A percentile compares a stretch with the other conserved stretches of the same genome.
phyloP scores from a whole-genome alignment of 2,888 invertebrate genomes.

The Ceramica pisi region DNA sequence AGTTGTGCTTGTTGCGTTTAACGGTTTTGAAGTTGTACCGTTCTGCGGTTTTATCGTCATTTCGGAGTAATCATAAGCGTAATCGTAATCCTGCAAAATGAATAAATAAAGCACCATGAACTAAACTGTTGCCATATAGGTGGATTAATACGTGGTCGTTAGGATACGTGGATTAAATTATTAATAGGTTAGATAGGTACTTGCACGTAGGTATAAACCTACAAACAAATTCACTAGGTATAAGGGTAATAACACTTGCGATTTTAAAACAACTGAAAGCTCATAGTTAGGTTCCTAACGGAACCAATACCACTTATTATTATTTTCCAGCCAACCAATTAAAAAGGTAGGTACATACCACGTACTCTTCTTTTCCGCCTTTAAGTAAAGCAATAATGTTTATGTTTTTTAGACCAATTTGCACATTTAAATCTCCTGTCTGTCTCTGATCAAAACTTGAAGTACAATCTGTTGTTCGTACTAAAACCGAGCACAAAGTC shows the following conservation, averaged over 20 bases:
- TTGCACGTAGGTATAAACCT: neutral
- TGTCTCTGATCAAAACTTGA: constrained; percentile 93
- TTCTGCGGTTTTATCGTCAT: constrained; percentile 92
- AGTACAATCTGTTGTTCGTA: constrained; percentile 68
- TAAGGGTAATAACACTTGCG: neutral
- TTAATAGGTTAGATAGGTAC: no score
- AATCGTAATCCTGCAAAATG: constrained; percentile 92
- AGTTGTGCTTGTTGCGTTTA: constrained; percentile 74
- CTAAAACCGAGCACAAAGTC: constrained; percentile 66
- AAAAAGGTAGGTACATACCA: constrained; percentile 81
- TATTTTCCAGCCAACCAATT: neutral
- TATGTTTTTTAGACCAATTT: constrained; percentile 94
- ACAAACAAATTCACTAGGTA: constrained; percentile 3
- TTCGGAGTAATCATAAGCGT: constrained; percentile 93
- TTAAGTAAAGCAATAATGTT: constrained; percentile 93
- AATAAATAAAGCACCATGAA: constrained; percentile 39
- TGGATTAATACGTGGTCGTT: neutral
- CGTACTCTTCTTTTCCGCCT: constrained; percentile 91
- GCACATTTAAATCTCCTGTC: constrained; percentile 94
- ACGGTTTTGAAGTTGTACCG: constrained; percentile 84
- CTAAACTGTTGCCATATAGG: neutral
- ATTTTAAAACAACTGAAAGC: neutral
- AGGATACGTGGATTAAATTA: neutral
- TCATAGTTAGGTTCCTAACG: constrained; percentile 11
- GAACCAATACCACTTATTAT: neutral